A percentile compares a stretch with the other conserved stretches of the same genome.
These are phyloP conservation scores for Helicoverpa zea DNA, from an alignment of 1,140 invertebrate species.

Conservation along the genomic window DNA sequence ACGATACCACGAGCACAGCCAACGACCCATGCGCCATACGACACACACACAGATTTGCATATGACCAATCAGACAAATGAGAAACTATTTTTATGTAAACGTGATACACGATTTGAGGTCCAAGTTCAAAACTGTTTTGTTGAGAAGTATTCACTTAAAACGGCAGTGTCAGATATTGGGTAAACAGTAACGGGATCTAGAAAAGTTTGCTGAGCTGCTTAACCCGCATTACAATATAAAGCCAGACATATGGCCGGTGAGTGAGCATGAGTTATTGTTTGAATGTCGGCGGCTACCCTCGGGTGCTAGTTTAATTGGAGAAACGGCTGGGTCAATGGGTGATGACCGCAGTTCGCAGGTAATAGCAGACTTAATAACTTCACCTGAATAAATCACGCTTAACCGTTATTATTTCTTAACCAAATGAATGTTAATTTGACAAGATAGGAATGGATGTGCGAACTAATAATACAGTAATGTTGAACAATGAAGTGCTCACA, in stretches of 20 bases:
- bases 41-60: conserved; percentile 36
- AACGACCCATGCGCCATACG: conserved; percentile 47
- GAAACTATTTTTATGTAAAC: conserved; percentile 19
- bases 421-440: conserved; percentile 75
- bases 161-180: conserved; percentile 13
- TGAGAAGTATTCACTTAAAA: conserved; percentile 29
- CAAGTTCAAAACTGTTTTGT: conserved; percentile 30
- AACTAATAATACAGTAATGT: conserved; percentile 63
- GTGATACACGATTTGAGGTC: conserved; percentile 36
- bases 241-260: conserved; percentile 16
- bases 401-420: conserved; percentile 67
- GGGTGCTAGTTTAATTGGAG: conserved; percentile 64
- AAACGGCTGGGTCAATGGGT: conserved; percentile 73
- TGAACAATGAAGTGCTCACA: conserved; percentile 56
- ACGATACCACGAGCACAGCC: conserved; percentile 59
- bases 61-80: conserved; percentile 36
- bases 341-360: conserved; percentile 63
- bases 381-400: conserved; percentile 73
- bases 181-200: conserved; percentile 21
- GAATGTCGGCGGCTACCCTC: conserved; percentile 52
- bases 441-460: conserved; percentile 66
- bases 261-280: conserved; percentile 51
- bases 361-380: conserved; percentile 63
- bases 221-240: conserved; percentile 37
- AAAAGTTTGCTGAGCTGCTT: conserved; percentile 38